These are phyloP conservation scores for Elachura formosa DNA, from an alignment of 2,113 vertebrate species.

Conservation along the genomic window DNA sequence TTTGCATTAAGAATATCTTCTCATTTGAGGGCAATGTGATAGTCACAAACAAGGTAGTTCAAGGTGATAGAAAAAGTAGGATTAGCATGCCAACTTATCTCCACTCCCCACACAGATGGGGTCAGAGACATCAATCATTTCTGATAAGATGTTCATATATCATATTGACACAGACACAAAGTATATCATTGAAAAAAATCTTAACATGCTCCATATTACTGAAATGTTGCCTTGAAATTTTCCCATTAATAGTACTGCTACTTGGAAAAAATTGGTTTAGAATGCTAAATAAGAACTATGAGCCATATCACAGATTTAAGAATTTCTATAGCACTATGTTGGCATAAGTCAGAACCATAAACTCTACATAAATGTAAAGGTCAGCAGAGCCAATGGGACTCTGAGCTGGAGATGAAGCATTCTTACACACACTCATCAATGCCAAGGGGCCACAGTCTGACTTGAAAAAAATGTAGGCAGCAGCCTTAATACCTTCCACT, in stretches of 20 bases:
- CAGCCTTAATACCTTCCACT: not conserved
- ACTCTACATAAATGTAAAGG: not conserved
- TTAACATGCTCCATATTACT: not conserved
- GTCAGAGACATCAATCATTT: slow-evolving; percentile 34
- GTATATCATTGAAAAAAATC: not conserved
- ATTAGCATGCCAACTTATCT: slow-evolving; percentile 53
- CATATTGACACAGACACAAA: slow-evolving; percentile 53
- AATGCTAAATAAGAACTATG: not conserved
- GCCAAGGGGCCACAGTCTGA: not conserved
- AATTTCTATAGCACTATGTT: not conserved
- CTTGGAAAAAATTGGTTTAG: not conserved
- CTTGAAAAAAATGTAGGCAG: not conserved
- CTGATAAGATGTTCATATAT: slow-evolving; percentile 5
- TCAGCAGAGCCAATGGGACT: not conserved
- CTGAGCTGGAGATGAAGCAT: not conserved
- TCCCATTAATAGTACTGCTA: not conserved
- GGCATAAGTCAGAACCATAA: not conserved
- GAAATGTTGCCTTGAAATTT: not conserved
- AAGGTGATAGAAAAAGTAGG: slow-evolving; percentile 41
- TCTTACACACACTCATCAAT: not conserved
- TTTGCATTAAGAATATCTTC: not conserved
- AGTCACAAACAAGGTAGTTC: slow-evolving; percentile 35
- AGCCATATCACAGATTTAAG: not conserved
- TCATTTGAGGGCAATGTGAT: not conserved
- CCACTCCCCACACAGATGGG: not conserved